phyloP scores from a whole-genome alignment of 2,888 invertebrate genomes.

The Choristoneura rosaceana region DNA sequence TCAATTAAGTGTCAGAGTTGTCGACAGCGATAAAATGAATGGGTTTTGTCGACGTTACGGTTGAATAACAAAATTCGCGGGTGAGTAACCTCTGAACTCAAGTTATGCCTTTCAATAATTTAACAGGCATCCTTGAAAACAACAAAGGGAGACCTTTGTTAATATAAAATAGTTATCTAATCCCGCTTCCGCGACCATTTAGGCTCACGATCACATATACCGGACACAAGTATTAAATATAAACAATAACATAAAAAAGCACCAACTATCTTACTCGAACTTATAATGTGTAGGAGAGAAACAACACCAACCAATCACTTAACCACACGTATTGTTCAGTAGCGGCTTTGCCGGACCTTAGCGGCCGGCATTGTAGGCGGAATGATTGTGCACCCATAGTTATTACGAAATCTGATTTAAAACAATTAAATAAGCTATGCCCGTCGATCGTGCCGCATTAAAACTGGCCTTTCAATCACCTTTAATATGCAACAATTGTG shows the following conservation, averaged over 20 bases:
- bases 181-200: slow-evolving; percentile 66
- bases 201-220: slow-evolving; percentile 20
- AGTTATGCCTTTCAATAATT: slow-evolving; percentile 64
- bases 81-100: slow-evolving; percentile 74
- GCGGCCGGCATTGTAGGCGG: slow-evolving; percentile 47
- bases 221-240: slow-evolving; percentile 15
- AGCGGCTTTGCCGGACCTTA: slow-evolving; percentile 48
- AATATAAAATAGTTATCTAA: slow-evolving; percentile 56
- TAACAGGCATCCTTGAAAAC: slow-evolving; percentile 58
- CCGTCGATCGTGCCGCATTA: slow-evolving; percentile 39
- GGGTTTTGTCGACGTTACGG: slow-evolving; percentile 45
- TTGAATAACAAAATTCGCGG: slow-evolving; percentile 49
- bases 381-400: slow-evolving; percentile 44
- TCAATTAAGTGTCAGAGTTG: slow-evolving; percentile 45
- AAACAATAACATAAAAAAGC: slow-evolving; percentile 5
- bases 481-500: slow-evolving; percentile 47
- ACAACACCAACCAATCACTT: neutral
- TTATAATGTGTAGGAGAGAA: neutral
- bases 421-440: slow-evolving; percentile 50
- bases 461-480: slow-evolving; percentile 26
- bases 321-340: neutral
- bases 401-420: slow-evolving; percentile 49
- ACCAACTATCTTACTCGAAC: slow-evolving; percentile 19
- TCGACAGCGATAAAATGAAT: slow-evolving; percentile 59
- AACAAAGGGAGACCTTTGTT: slow-evolving; percentile 51